Conservation (phyloP, 2,797 vertebrate genomes). For the Macrochelys suwanniensis region DNA sequence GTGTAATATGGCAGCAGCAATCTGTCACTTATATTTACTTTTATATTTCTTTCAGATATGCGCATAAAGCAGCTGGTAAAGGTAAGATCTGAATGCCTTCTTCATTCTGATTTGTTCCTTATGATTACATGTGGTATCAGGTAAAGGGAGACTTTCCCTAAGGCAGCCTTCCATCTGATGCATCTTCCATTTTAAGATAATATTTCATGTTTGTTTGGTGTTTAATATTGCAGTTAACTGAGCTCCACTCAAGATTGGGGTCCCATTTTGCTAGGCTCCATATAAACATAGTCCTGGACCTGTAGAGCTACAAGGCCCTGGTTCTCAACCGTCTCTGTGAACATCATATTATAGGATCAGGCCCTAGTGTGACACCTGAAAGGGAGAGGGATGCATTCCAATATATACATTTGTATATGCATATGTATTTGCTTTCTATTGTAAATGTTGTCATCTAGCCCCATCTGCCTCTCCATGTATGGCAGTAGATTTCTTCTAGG, state of each 20-base stretch:
- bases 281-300: fast-evolving
- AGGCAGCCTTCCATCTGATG: neutral
- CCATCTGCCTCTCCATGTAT: neutral
- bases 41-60: conserved; percentile 75
- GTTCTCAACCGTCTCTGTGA: fast-evolving
- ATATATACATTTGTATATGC: neutral
- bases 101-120: neutral
- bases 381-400: neutral
- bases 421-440: neutral
- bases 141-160: neutral
- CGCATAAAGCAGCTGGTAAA: conserved; percentile 81
- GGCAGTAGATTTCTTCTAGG: neutral
- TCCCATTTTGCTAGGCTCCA: neutral
- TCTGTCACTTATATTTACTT: conserved; percentile 26
- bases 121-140: neutral
- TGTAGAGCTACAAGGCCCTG: fast-evolving
- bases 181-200: neutral
- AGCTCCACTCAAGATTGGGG: neutral
- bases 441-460: neutral
- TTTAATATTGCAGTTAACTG: neutral
- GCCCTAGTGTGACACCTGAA: fast-evolving
- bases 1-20: neutral
- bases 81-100: conserved; percentile 74
- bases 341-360: neutral
- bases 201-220: neutral